Percentiles rank a stretch among this genome's conserved stretches.
Conservation (phyloP, 2,113 vertebrate species). For the Pitta sordida region DNA sequence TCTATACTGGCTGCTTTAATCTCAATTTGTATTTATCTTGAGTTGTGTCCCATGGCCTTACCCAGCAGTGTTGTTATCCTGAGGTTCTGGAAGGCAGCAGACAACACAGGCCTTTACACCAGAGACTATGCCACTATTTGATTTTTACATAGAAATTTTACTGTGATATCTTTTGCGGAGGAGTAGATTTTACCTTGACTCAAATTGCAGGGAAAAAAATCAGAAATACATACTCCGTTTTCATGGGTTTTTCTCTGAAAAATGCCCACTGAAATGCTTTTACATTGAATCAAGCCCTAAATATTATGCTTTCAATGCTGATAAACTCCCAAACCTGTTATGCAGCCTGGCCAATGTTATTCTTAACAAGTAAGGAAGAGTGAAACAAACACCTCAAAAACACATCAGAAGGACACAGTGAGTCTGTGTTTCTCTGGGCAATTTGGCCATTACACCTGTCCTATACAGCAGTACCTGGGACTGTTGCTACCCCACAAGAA, state of each 20-base stretch:
- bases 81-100: background rate
- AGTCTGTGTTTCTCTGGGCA: background rate
- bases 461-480: background rate
- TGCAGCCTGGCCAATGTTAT: background rate
- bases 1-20: background rate
- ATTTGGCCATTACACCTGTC: background rate
- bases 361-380: background rate
- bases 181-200: background rate
- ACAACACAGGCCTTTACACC: background rate
- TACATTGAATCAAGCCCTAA: background rate
- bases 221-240: background rate
- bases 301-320: background rate
- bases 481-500: conserved; percentile 3
- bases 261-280: background rate
- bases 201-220: background rate
- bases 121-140: background rate
- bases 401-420: background rate
- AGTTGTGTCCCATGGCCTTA: background rate
- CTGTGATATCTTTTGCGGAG: background rate
- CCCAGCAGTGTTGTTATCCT: background rate
- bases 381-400: background rate
- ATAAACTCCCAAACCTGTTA: background rate
- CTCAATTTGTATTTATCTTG: background rate
- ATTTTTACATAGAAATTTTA: background rate
- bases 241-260: background rate